Evolutionary conservation across 2,797 vertebrate genomes (phyloP), one percentile per base, ranked within the genome.

Genomic region (Corythornis leucogaster): DNA sequence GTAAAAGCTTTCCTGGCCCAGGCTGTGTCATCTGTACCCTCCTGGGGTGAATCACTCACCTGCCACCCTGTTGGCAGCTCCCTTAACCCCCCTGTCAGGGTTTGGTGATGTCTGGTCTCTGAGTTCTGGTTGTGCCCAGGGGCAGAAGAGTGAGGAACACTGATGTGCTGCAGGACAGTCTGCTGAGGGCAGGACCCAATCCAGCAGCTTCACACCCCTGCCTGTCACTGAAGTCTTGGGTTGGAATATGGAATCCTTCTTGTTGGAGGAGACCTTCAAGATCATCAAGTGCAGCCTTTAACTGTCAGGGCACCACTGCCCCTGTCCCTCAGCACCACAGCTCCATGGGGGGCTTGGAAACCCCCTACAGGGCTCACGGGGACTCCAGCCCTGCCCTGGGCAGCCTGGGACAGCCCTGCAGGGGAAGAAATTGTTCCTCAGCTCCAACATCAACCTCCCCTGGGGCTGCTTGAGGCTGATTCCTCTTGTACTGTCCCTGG

Each of bases 61-160:
- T 48, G 30, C 33, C 33, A 4, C 57, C 12, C 38, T 1, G 13
- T 9, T 16, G 18, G 30, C 1, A 8, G 12, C 63, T 33, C 11
- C 4, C 4, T 57, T 53, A 43, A 42, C 40, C 40, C 45, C 11
- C 2, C 4, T 35, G 18, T 19, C 30, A 18, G 73, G 0, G 0
- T 8, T 45, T 11, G 38, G 6, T 28, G 40, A 25, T 2, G 2
- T 22, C 50, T 43, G 31, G 31, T 18, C 31, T 45, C 43, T 43
- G n/a, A 28, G 30, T 43, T 63, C 57, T 64, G 28, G 46, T 38
- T 54, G 26, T 12, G 8, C 24, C 35, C 26, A 4, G 12, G 46
- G n/a, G 7, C 40, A 3, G 3, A 53, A 28, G 13, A 83, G 15
- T 12, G 17, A 15, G 15, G 48, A 64, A 8, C 18, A 21, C 45